Base-by-base conservation (phyloP, 2,888 invertebrate genomes). In the Ophion ventricosus region DNA sequence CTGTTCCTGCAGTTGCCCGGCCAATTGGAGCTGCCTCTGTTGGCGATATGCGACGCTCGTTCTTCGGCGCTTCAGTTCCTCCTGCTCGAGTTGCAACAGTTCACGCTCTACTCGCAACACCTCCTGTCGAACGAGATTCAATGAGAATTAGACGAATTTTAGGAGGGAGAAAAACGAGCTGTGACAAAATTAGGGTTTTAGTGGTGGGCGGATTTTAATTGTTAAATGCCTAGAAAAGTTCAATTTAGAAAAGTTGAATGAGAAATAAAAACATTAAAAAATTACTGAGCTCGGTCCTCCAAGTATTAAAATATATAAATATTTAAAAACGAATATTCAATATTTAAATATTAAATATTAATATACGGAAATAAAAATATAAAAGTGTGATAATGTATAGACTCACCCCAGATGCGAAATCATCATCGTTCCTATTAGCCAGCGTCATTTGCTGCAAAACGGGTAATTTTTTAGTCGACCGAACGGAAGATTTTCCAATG, bases 51-150 rank as follows among this genome's bases (percentile, higher is more conserved):
- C 93, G 11, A 97, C 93, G 91, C 96, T 97, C 89, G 96, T 97
- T 14, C 96, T 94, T 90, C 97, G 96, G 2, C 97, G 94, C 86
- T 96, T 95, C 14, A 97, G 90, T 91, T 97, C 97, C 91, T 97
- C 97, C 92, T 96, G 96, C 91, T 97, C 97, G 66, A 96, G 92
- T 91, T 97, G 97, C 4, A 97, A 92, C 1, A 97, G 94, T 93
- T 97, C 97, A 64, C 97, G 95, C 93, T 97, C 97, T 85, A 97
- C 97, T 87, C 97, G 96, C 49, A 97, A 94, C 26, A 97, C 96
- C 92, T 97, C 96, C 95, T 95, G 87, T 57, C 80, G 63, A 77
- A 85, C 57, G 17, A 59, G 3, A 57, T 74, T 25, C 8, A 69
- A 70, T 17, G 17, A 14, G 49, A 14, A 14, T 49, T 49, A 4